Evolutionary conservation across 2,888 invertebrate species (phyloP), one percentile per base, ranked within the genome.

Genomic region (Gortyna flavago): DNA sequence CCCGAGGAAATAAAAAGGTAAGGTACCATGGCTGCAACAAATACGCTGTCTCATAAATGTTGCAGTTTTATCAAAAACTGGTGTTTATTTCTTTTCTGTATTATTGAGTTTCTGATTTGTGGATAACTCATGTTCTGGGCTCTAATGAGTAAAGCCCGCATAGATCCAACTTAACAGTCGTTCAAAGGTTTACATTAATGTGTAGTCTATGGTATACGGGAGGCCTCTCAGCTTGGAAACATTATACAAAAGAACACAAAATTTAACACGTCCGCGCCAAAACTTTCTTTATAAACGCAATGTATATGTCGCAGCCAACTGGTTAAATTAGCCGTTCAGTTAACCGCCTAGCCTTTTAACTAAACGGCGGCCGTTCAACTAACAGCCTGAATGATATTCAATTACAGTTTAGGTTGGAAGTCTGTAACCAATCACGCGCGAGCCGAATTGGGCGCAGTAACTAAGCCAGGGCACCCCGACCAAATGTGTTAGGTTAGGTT

Each of bases 261-360:
- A 21, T 9, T 9, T 11, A 75, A 38, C 11, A 21, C 57, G 38
- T 41, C 7, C 18, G 29, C 57, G 16, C 41, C 21, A 32, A 72
- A 79, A 71, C 78, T 79, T 80, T 62, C 11, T 74, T 48, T 41
- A 21, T 61, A 25, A 16, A 48, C 54, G 35, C 51, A 32, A 75
- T 59, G 51, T 21, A 48, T 71, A n/a, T n/a, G 73, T 74, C n/a
- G n/a, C n/a, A n/a, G n/a, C n/a, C n/a, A n/a, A n/a, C n/a, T n/a
- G n/a, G n/a, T n/a, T n/a, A n/a, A n/a, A n/a, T n/a, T n/a, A n/a
- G n/a, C n/a, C n/a, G n/a, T n/a, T n/a, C n/a, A n/a, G n/a, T n/a
- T n/a, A n/a, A n/a, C n/a, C n/a, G n/a, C n/a, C n/a, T n/a, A n/a
- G n/a, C n/a, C n/a, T n/a, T n/a, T n/a, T n/a, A n/a, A n/a, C n/a